Base-by-base conservation (phyloP, 2,888 invertebrate species). In the Tachina lurida region DNA sequence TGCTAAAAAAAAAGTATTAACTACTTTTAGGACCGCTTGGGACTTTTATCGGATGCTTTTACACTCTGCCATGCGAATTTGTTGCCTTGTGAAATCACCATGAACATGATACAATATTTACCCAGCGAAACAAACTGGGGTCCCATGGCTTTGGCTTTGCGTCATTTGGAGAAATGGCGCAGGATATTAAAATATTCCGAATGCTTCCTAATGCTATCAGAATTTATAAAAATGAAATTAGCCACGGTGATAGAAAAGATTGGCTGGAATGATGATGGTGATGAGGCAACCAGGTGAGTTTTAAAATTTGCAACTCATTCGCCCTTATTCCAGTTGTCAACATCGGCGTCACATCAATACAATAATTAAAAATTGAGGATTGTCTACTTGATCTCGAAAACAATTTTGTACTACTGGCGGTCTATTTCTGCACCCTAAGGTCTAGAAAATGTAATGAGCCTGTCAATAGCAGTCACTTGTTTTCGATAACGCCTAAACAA, bases 141-240 rank as follows among this genome's bases (percentile, higher is more conserved):
- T 8, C 93, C 93, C 0, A 91, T 93, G 89, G 90, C 92, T 0
- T 87, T 92, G 79, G 92, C 92, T 0, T 74, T 93, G 74, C 88
- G 91, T 5, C 92, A 93, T 78, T 87, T 93, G 71, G 93, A 93
- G 82, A 92, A 91, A 70, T 93, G 93, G 93, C 90, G 93, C 15
- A 90, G 93, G n/a, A 93, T 93, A n/a, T 87, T 93, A 3, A 93
- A 93, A 87, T 93, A 93, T 70, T 93, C 93, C 0, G 93, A 93
- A 88, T 93, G 93, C 76, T 93, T 93, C 83, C 88, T 93, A 1
- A 92, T 93, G 92, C 89, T 93, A 15, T 92, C 93, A 4, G 93
- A 93, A 86, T 93, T 92, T 82, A 91, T 93, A 31, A 93, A 93
- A 88, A 90, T 92, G 88, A 91, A 93, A 78, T 87, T 93, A 60